These are phyloP conservation scores for Adineta ricciae DNA, from an alignment of 2,888 invertebrate species.

Conservation along the genomic window DNA sequence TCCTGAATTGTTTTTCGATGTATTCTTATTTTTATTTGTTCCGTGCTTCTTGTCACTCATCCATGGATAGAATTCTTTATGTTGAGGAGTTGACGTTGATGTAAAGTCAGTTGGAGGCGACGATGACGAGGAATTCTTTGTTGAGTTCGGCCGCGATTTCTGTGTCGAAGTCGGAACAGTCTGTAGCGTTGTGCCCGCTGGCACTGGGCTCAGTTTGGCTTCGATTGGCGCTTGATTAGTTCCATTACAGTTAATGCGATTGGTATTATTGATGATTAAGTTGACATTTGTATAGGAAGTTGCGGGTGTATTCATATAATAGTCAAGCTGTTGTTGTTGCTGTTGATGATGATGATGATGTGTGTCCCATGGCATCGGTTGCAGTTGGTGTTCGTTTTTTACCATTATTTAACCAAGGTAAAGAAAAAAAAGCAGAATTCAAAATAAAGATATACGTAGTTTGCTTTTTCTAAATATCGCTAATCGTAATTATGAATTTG, in stretches of 20 bases:
- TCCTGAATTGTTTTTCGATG: background rate
- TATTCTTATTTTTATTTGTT: background rate
- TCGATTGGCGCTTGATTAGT: background rate
- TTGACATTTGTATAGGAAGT: constrained; percentile 11
- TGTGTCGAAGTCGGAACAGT: background rate
- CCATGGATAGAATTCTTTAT: constrained; percentile 14
- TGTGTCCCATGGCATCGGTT: background rate
- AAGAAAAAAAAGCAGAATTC: background rate
- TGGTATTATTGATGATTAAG: constrained; percentile 17
- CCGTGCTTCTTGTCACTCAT: constrained; percentile 18
- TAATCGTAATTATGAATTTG: background rate
- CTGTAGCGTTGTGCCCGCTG: background rate
- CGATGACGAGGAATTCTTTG: background rate
- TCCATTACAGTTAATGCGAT: constrained; percentile 13
- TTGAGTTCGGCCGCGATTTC: background rate
- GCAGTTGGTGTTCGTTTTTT: background rate
- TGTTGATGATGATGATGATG: background rate
- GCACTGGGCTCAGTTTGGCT: background rate
- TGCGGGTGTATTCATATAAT: background rate
- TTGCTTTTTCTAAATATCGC: background rate
- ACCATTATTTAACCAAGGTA: background rate
- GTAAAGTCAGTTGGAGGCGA: background rate
- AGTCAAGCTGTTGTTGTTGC: background rate
- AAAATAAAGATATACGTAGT: background rate
- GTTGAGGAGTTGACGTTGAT: background rate